Evolutionary conservation across 1,140 invertebrate genomes (phyloP).

Genomic region (Diplogasteroides magnus): DNA sequence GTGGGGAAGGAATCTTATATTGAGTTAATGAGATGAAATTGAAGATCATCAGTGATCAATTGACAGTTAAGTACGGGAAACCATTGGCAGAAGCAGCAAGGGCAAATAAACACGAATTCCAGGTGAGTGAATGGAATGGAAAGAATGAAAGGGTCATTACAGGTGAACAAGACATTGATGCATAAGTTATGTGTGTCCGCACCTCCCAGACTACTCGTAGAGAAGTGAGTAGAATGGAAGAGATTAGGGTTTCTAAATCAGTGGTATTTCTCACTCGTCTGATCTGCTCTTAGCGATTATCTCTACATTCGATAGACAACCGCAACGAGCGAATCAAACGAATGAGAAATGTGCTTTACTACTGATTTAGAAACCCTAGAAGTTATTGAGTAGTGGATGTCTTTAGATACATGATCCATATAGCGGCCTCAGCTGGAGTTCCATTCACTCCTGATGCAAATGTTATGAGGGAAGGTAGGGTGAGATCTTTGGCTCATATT

Average conservation of each 20-base stretch:
- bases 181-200: constrained; percentile 91
- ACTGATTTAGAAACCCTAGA: too few species aligned
- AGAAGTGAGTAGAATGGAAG: constrained; percentile 71
- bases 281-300: too few species aligned
- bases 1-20: constrained; percentile 63
- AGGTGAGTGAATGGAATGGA: too few species aligned
- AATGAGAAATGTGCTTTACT: too few species aligned
- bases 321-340: too few species aligned
- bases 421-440: constrained; percentile 87
- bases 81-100: constrained; percentile 79
- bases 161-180: constrained; percentile 87
- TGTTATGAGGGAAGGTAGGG: constrained; percentile 73
- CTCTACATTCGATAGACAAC: too few species aligned
- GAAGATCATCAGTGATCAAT: constrained; percentile 83
- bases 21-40: constrained; percentile 63
- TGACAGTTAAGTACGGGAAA: constrained; percentile 87
- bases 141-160: too few species aligned
- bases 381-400: constrained; percentile 9
- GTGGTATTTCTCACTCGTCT: too few species aligned
- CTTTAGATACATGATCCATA: constrained; percentile 67
- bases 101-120: constrained; percentile 65
- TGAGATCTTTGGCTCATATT: too few species aligned
- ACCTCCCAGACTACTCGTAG: constrained; percentile 87
- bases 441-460: constrained; percentile 85
- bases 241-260: background rate